Base-by-base conservation (phyloP, 2,113 vertebrate species). In the Dipodomys spectabilis region DNA sequence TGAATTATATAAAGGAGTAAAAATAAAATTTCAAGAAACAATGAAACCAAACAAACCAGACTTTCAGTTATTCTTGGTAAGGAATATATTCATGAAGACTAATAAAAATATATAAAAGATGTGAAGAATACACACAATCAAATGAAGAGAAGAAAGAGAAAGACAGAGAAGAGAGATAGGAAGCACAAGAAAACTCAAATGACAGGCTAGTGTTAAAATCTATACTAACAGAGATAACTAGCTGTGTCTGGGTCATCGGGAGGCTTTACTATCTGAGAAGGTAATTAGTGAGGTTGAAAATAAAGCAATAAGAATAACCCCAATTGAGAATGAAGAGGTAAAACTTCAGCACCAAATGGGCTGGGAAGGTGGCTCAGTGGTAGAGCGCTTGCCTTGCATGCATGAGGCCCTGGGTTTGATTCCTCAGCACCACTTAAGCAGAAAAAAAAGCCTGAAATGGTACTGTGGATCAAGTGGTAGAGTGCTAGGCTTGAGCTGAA, bases 211-310 rank as follows among this genome's bases (percentile, higher is more conserved):
- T 80, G 57, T 18, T 64, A 7, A 86, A 68, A 85, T 90, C 11
- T 79, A 22, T 7, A 7, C 44, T 83, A 79, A 64, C 27, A 79
- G 71, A 79, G n/a, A 28, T 60, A 25, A 82, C 15, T 57, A 13
- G 53, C 15, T 27, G 64, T 69, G 65, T 79, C 30, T 39, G 6
- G 35, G 39, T 19, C 79, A 32, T 57, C 6, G 44, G 45, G 25
- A 72, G 67, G 72, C 30, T 57, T 57, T 57, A 57, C 53, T 13
- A 57, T 62, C 7, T 74, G 1, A 86, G 22, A 75, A 80, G 44
- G 44, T 57, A 86, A 86, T 75, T 67, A 44, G 32, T 81, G 82
- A 86, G 90, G 57, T 45, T 81, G 60, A 78, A 93, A 35, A 81
- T 1, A 80, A 11, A 65, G 5, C 53, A 74, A 65, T 35, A 79